Evolutionary conservation across 2,888 invertebrate genomes (phyloP).

Genomic region (Platycheirus rosarum): DNA sequence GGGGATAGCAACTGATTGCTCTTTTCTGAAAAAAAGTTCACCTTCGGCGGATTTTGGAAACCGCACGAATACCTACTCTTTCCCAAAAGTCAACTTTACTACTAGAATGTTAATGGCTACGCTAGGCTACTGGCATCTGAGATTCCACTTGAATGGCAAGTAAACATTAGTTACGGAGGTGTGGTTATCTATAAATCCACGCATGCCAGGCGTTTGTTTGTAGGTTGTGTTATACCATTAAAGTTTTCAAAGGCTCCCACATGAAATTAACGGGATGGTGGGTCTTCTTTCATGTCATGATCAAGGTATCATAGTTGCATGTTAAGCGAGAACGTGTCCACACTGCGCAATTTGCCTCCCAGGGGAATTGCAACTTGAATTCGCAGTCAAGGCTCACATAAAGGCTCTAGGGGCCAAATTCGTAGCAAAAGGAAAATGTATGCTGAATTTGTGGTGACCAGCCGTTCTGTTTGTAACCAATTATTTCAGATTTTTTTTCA

Average conservation of each 20-base stretch:
- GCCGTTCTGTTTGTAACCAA: too few species aligned
- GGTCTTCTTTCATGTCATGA: constrained; percentile 1
- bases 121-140: neutral
- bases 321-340: neutral
- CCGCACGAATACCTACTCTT: too few species aligned
- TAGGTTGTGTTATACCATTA: neutral
- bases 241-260: neutral
- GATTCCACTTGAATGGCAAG: neutral
- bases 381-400: neutral
- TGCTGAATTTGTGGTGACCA: too few species aligned
- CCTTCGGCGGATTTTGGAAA: too few species aligned
- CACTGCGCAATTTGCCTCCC: too few species aligned
- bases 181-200: neutral
- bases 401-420: neutral
- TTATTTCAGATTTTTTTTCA: too few species aligned
- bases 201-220: too few species aligned
- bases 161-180: neutral
- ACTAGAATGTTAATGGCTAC: too few species aligned
- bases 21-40: too few species aligned
- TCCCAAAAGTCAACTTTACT: too few species aligned
- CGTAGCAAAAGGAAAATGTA: too few species aligned
- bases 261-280: neutral
- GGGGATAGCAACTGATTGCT: too few species aligned
- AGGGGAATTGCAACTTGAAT: neutral
- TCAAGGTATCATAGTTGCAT: neutral